These are phyloP conservation scores for Drosophila asahinai DNA, from an alignment of 1,140 invertebrate species.

Conservation along the genomic window DNA sequence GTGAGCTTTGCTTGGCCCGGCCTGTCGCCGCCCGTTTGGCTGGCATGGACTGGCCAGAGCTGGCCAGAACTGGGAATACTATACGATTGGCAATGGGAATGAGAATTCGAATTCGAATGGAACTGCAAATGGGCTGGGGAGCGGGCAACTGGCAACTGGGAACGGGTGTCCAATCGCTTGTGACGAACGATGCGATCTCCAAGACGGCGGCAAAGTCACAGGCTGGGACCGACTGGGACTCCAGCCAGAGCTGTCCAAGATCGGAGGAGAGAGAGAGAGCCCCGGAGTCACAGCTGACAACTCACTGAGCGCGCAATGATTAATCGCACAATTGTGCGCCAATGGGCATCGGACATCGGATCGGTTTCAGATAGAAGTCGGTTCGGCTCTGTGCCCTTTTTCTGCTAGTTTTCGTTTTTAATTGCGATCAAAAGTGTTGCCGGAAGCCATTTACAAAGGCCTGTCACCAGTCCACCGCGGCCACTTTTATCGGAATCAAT, in stretches of 20 bases:
- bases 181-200: conserved; percentile 80
- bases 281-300: conserved; percentile 71
- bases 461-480: conserved; percentile 69
- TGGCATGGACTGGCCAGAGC: conserved; percentile 17
- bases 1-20: conserved; percentile 1
- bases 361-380: conserved; percentile 54
- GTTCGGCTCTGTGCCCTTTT: conserved; percentile 63
- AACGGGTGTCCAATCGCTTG: conserved; percentile 80
- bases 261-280: conserved; percentile 1
- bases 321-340: conserved; percentile 81
- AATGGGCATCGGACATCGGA: conserved; percentile 32
- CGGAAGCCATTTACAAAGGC: conserved; percentile 81
- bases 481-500: conserved; percentile 77
- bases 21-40: conserved; percentile 58
- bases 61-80: conserved; percentile 25
- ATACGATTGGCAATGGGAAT: conserved; percentile 20
- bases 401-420: conserved; percentile 77
- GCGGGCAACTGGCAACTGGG: conserved; percentile 27
- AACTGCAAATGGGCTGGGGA: conserved; percentile 9
- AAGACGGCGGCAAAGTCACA: conserved; percentile 55
- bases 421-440: conserved; percentile 83
- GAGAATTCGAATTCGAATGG: conserved; percentile 3
- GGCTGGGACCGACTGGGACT: conserved; percentile 21
- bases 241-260: neutral
- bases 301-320: conserved; percentile 82